Percentiles rank a stretch among this genome's conserved stretches.
Conservation (phyloP, 2,797 vertebrate genomes). For the Picus viridis region DNA sequence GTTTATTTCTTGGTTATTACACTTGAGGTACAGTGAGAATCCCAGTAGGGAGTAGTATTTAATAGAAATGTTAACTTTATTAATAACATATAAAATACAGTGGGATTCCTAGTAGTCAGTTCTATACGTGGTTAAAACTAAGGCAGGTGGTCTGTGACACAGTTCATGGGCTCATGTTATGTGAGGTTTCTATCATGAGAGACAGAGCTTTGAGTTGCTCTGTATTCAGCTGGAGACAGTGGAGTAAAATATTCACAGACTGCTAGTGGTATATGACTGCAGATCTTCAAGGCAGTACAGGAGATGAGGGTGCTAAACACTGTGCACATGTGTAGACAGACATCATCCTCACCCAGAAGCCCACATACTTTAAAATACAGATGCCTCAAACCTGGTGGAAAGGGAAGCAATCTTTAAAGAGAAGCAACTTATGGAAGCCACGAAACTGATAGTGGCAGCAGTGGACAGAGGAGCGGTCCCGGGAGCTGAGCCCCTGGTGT, state of each 20-base stretch:
- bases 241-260: not conserved
- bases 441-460: not conserved
- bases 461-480: not conserved
- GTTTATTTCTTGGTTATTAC: not conserved
- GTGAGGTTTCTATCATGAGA: not conserved
- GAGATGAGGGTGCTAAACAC: not conserved
- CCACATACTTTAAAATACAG: not conserved
- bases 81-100: constrained; percentile 6
- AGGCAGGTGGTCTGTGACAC: constrained; percentile 22
- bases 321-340: not conserved
- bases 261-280: not conserved
- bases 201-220: not conserved
- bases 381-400: not conserved
- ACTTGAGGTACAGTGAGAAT: not conserved
- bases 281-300: not conserved
- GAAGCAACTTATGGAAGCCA: not conserved
- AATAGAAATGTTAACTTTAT: constrained; percentile 44
- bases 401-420: not conserved
- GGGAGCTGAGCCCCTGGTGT: not conserved
- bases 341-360: not conserved
- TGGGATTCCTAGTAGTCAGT: not conserved
- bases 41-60: not conserved
- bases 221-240: not conserved
- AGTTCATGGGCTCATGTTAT: not conserved
- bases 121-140: not conserved